phyloP scores from a whole-genome alignment of 1,140 invertebrate species.

The Mya arenaria region DNA sequence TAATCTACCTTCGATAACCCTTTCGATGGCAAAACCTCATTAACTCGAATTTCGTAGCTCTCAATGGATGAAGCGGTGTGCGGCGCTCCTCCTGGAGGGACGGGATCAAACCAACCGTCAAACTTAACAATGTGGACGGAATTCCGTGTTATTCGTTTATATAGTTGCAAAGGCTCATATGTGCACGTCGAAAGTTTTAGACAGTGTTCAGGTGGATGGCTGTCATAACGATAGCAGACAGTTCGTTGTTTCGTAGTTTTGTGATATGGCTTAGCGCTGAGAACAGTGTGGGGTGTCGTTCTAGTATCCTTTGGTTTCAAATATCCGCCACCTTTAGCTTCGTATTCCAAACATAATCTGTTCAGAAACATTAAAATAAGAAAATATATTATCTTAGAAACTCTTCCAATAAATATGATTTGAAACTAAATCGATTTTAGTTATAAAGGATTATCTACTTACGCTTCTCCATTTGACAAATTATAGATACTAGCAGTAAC shows the following conservation, averaged over 20 bases:
- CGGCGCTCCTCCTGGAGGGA: neutral
- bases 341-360: constrained; percentile 23
- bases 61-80: neutral
- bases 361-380: too few species aligned
- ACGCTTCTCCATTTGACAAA: too few species aligned
- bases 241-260: too few species aligned
- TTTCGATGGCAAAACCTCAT: neutral
- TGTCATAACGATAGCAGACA: neutral
- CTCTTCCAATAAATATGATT: too few species aligned
- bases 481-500: too few species aligned
- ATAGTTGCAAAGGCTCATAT: neutral
- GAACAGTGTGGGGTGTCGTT: too few species aligned
- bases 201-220: neutral
- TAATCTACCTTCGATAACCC: neutral
- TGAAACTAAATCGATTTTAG: too few species aligned
- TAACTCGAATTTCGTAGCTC: neutral
- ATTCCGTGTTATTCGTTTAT: neutral
- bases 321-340: constrained; percentile 27
- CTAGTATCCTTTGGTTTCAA: neutral
- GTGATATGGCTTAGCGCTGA: too few species aligned
- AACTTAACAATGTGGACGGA: neutral
- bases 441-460: too few species aligned
- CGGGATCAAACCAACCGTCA: neutral
- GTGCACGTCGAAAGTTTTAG: neutral
- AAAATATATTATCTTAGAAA: too few species aligned